Conservation (phyloP, 53 echinoderm and acorn worm species). For the Apostichopus leukothele region DNA sequence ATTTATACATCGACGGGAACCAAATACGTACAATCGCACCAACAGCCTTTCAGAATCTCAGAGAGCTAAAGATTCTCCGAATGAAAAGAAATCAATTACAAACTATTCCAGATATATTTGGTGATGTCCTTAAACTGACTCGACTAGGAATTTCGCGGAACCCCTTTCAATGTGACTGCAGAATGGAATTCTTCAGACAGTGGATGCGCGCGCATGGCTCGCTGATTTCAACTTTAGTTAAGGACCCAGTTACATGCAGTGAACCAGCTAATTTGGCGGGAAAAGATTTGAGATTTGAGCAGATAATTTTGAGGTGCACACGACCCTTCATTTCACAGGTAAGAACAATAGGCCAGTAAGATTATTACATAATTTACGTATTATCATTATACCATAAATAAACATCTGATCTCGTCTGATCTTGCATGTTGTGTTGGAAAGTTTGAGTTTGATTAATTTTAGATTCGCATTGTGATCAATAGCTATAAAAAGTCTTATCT, state of each 20-base stretch:
- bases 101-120: constrained; percentile 21
- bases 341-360: background rate
- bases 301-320: background rate
- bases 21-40: background rate
- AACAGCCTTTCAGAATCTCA: background rate
- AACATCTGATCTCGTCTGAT: too few species aligned
- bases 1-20: background rate
- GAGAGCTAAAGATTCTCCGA: background rate
- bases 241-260: background rate
- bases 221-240: background rate
- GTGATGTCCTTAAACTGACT: background rate
- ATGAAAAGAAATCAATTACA: background rate
- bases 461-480: too few species aligned
- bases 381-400: too few species aligned
- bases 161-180: constrained; percentile 38
- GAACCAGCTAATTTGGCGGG: constrained; percentile 17
- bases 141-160: constrained; percentile 23
- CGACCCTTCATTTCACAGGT: constrained; percentile 19
- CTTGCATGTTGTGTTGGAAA: too few species aligned
- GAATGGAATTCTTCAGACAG: constrained; percentile 23
- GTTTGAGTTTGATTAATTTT: too few species aligned
- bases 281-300: background rate
- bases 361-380: background rate
- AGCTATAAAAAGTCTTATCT: too few species aligned
- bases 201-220: constrained; percentile 15